These are phyloP conservation scores for Oncorhynchus keta DNA, from an alignment of 2,113 vertebrate genomes.

Conservation along the genomic window DNA sequence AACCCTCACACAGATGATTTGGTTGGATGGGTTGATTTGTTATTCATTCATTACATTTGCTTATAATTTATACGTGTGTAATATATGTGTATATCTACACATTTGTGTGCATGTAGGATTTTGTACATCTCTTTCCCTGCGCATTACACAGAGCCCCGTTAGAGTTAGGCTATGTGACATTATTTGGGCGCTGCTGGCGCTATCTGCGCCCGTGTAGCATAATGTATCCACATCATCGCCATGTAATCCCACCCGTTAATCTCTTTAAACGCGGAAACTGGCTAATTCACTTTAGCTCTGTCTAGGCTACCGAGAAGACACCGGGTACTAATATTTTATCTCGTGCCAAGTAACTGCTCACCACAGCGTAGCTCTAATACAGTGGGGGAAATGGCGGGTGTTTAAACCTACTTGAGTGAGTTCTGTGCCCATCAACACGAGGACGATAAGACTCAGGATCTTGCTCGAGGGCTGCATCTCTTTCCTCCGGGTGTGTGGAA, in stretches of 20 bases:
- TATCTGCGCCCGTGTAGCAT: conserved; percentile 45
- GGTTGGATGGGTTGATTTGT: too few species aligned
- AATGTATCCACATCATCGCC: conserved; percentile 48
- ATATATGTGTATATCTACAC: too few species aligned
- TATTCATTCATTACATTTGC: too few species aligned
- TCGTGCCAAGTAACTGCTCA: conserved; percentile 53
- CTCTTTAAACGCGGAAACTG: conserved; percentile 43
- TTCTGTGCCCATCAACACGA: conserved; percentile 95
- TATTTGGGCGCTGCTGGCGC: conserved; percentile 35
- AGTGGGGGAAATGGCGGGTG: conserved; percentile 76
- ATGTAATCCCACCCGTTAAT: conserved; percentile 67
- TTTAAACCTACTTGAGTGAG: conserved; percentile 92
- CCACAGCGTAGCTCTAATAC: conserved; percentile 17
- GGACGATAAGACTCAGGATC: conserved; percentile 88
- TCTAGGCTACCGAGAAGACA: conserved; percentile 19
- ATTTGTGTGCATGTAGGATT: too few species aligned
- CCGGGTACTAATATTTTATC: conserved; percentile 37
- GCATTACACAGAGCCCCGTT: too few species aligned
- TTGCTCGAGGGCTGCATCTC: conserved; percentile 93
- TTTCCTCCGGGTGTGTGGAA: conserved; percentile 73
- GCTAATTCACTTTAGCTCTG: conserved; percentile 52
- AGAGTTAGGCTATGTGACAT: not conserved
- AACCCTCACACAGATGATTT: too few species aligned
- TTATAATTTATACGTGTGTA: too few species aligned
- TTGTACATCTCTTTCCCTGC: too few species aligned